Evolutionary conservation across 2,797 vertebrate genomes (phyloP), one percentile per base, ranked within the genome.

Genomic region (Hypotaenidia philippensis): DNA sequence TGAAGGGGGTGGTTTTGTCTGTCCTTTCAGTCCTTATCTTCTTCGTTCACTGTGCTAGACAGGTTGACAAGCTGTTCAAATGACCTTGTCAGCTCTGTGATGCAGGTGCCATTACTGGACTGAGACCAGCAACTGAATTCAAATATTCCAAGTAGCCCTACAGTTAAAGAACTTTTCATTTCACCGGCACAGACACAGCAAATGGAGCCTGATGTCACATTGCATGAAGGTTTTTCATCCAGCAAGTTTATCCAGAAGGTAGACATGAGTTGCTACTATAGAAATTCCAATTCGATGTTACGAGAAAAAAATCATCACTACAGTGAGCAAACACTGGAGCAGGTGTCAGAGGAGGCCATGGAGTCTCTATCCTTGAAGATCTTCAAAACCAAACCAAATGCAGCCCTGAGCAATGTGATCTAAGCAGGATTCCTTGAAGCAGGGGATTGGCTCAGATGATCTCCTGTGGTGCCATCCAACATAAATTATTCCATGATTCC

Each of bases 41-140:
- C 60, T 90, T 85, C 13, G 3, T 66, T 91, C 47, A 81, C 47
- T 34, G 55, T 83, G 57, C 76, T 81, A 69, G 80, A 79, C 79
- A 79, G 47, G 9, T 47, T 82, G 83, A 84, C 74, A 90, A 83
- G 65, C 65, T 72, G 41, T 66, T 91, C 79, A 75, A 83, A 79
- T 38, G 38, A 83, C 57, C 53, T 69, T 86, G 84, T 69, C 59
- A 90, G 50, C 50, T 66, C 69, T 61, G 55, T 49, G 57, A 78
- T 53, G 61, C 47, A 92, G 79, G 65, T 94, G 82, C 65, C 53
- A 38, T 52, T 59, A 21, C 10, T 83, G 79, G 83, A 83, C 61
- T 77, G 86, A 92, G 57, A 89, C 56, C 78, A 90, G 25, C 38
- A 89, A 60, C 22, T 87, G 63, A 86, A 69, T 95, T 91, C 82